Evolutionary conservation across 2,797 vertebrate species (phyloP), one percentile per base, ranked within the genome.

Genomic region (Scolopax rusticola): DNA sequence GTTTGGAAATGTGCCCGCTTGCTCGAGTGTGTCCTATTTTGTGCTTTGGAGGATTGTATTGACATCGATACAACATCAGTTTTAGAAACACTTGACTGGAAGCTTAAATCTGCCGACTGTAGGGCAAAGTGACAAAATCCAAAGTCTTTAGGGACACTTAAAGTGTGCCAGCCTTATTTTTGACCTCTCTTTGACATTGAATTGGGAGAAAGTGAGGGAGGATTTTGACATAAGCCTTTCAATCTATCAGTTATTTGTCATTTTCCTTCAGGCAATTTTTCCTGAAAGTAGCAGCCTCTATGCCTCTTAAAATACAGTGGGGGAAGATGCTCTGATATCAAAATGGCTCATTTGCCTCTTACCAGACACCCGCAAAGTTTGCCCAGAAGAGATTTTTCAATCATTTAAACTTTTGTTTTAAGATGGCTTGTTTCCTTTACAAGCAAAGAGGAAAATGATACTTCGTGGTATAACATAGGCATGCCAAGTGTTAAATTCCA

Each of bases 1-100:
- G 45, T 91, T 91, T 93, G 87, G 71, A 91, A 83, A 80, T 60
- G 56, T 91, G 84, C 64, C 83, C 80, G 48, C 43, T 89, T 90
- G 64, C 53, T 57, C 3, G 8, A 70, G 50, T 60, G 41, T 71
- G 70, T 84, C 86, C 76, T 51, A 15, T 63, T 83, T 47, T 83
- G 65, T 65, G 75, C 77, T 92, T 90, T 75, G 64, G 54, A 92
- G 78, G 54, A 38, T 77, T 80, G 24, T 73, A 73, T 16, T 80
- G 84, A 87, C 47, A 92, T 71, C 71, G 57, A 32, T 51, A 79
- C 25, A n/a, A 50, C 43, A 60, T 38, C 4, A 2, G 7, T 54
- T 94, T 82, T 89, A 89, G 71, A 90, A 83, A 71, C 47, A 15
- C 69, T 51, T 71, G 36, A 61, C 50, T 81, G 53, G 61, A 85